Percentiles rank a stretch among this genome's conserved stretches.
These are phyloP conservation scores for Entomyzon cyanotis DNA, from an alignment of 2,113 vertebrate genomes.

Conservation along the genomic window DNA sequence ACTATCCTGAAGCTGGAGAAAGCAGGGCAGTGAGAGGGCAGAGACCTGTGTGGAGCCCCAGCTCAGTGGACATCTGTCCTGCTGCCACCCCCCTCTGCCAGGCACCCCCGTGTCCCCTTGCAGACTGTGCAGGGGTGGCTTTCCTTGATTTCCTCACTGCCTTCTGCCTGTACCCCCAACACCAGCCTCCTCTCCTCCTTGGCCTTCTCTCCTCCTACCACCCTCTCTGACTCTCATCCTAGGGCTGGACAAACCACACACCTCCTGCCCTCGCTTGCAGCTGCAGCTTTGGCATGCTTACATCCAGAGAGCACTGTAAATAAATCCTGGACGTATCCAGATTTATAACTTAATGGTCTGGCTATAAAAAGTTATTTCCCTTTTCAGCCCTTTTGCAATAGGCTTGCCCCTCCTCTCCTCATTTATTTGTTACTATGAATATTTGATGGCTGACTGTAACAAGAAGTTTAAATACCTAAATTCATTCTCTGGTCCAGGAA, in stretches of 20 bases:
- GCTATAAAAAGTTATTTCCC: constrained; percentile 46
- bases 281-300: accelerated
- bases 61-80: background rate
- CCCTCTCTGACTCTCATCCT: background rate
- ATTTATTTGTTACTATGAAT: constrained; percentile 45
- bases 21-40: background rate
- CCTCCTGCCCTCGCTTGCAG: background rate
- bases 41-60: background rate
- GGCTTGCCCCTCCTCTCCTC: constrained; percentile 25
- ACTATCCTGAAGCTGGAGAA: background rate
- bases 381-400: constrained; percentile 25
- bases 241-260: background rate
- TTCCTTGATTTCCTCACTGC: background rate
- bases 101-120: accelerated
- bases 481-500: background rate
- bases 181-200: background rate
- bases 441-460: constrained; percentile 47
- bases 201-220: background rate
- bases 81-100: accelerated
- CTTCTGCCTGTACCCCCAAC: background rate
- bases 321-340: background rate
- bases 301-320: background rate
- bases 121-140: background rate
- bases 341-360: constrained; percentile 37
- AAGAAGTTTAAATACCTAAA: constrained; percentile 38